Evolutionary conservation across 1,140 invertebrate species (phyloP).

Genomic region (Listronotus oregonensis): DNA sequence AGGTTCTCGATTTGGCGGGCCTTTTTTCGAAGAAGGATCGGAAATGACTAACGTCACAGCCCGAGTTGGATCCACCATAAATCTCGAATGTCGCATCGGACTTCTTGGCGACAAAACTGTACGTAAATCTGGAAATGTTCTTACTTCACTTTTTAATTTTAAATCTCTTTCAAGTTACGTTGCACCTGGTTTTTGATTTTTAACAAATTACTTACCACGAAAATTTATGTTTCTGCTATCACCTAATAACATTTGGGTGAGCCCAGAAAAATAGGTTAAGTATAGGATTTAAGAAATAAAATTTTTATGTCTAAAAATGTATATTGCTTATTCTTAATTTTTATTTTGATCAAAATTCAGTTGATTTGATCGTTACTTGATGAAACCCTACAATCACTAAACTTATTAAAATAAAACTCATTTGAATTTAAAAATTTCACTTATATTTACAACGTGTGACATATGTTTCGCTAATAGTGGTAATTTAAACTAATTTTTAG

Average conservation of each 20-base stretch:
- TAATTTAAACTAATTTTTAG: too few relatives aligned
- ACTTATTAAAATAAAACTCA: too few relatives aligned
- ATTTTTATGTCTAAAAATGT: too few relatives aligned
- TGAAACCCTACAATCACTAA: too few relatives aligned
- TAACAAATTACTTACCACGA: conserved; percentile 14
- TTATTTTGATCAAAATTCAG: too few relatives aligned
- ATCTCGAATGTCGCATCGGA: conserved; percentile 81
- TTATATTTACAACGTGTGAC: too few relatives aligned
- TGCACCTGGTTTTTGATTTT: conserved; percentile 18
- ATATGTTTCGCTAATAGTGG: too few relatives aligned
- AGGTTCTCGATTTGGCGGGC: conserved; percentile 67
- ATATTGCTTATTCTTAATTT: too few relatives aligned
- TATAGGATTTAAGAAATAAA: too few relatives aligned
- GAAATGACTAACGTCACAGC: conserved; percentile 72
- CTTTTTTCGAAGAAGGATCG: conserved; percentile 75
- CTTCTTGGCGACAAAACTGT: conserved; percentile 86
- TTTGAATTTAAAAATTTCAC: too few relatives aligned
- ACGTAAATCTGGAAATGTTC: conserved; percentile 52
- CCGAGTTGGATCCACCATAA: conserved; percentile 78
- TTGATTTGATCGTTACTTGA: too few relatives aligned
- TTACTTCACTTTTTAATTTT: conserved; percentile 32
- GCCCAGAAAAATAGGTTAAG: too few relatives aligned
- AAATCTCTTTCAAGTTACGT: conserved; percentile 1
- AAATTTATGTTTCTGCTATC: conserved; percentile 13
- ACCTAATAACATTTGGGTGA: not conserved